A percentile compares a stretch with the other conserved stretches of the same genome.
Conservation (phyloP, 2,888 invertebrate genomes). For the Cartodere bifasciata region DNA sequence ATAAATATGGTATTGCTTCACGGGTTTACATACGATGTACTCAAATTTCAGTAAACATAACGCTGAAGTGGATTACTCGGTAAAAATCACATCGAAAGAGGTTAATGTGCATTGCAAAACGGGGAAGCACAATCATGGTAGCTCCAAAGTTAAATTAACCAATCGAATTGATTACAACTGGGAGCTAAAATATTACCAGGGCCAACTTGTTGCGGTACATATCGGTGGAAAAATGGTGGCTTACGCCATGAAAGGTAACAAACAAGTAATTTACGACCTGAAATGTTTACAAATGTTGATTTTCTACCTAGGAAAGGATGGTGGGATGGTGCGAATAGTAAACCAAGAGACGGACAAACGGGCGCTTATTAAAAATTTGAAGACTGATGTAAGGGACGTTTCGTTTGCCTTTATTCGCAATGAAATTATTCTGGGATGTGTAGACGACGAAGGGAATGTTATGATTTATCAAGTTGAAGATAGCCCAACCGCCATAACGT, state of each 20-base stretch:
- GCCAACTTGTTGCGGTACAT: conserved; percentile 81
- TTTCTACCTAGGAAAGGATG: conserved; percentile 29
- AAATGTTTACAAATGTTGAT: not conserved
- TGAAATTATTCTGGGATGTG: conserved; percentile 70
- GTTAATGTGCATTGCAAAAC: conserved; percentile 59
- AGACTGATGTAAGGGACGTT: conserved; percentile 79
- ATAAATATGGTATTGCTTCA: too few relatives aligned
- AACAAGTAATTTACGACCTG: conserved; percentile 1
- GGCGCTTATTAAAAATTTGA: conserved; percentile 74
- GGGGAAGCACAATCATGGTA: conserved; percentile 65
- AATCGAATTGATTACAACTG: conserved; percentile 87
- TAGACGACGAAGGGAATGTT: conserved; percentile 75
- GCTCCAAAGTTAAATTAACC: conserved; percentile 73
- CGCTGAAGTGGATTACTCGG: conserved; percentile 18
- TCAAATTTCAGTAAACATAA: conserved; percentile 36
- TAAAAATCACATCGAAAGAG: conserved; percentile 35
- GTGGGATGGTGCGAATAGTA: conserved; percentile 73
- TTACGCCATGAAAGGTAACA: conserved; percentile 75
- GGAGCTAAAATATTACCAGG: conserved; percentile 79
- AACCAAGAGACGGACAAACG: conserved; percentile 64
- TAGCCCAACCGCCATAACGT: conserved; percentile 43
- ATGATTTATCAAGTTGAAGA: conserved; percentile 69
- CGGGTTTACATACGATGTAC: too few relatives aligned
- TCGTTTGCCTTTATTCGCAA: conserved; percentile 76
- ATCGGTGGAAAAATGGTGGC: conserved; percentile 76